These are phyloP conservation scores for Mormyrus lacerda DNA, from an alignment of 2,113 vertebrate species.

Conservation along the genomic window DNA sequence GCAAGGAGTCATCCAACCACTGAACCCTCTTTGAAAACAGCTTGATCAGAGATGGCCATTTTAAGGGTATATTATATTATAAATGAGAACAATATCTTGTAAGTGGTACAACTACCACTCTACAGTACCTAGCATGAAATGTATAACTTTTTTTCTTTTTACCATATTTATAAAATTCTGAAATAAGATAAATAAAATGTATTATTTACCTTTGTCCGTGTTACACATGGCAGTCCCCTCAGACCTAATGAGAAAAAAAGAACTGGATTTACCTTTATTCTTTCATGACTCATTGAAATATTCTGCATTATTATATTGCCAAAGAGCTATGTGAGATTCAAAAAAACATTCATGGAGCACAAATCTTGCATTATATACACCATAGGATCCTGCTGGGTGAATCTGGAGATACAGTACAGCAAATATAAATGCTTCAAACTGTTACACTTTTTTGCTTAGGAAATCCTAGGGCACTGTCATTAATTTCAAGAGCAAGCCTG, in stretches of 20 bases:
- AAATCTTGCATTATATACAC: not conserved
- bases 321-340: not conserved
- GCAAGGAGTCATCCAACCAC: not conserved
- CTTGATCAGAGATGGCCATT: not conserved
- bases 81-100: not conserved
- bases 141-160: not conserved
- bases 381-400: not conserved
- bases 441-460: not conserved
- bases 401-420: not conserved
- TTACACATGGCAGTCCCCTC: constrained; percentile 34
- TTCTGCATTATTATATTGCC: not conserved
- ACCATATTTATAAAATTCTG: not conserved
- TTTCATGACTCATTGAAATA: not conserved
- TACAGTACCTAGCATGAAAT: not conserved
- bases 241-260: constrained; percentile 35
- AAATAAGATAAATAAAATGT: not conserved
- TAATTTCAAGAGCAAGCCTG: not conserved
- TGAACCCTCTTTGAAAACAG: not conserved
- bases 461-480: not conserved
- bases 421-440: not conserved
- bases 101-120: not conserved
- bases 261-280: not conserved
- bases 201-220: constrained; percentile 48
- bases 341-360: not conserved
- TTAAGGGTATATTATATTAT: not conserved